Percentiles rank a stretch among this genome's conserved stretches.
Evolutionary conservation across 2,888 invertebrate genomes (phyloP).

Genomic region (Drosophila percnosoma): DNA sequence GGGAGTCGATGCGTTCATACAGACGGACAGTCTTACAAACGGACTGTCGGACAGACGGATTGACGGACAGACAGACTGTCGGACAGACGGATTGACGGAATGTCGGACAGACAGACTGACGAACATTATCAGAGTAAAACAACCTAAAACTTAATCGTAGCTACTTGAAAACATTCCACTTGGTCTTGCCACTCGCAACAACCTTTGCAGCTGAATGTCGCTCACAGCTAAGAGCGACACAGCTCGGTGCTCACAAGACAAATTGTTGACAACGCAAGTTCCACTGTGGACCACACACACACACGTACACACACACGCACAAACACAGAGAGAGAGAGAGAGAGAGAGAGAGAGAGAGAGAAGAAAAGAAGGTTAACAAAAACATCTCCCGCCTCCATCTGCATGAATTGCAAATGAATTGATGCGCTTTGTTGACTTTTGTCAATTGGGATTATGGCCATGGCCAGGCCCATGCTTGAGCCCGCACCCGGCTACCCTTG

Average conservation of each 20-base stretch:
- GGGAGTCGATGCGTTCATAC: neutral
- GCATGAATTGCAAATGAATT: conserved; percentile 80
- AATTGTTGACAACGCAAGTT: conserved; percentile 72
- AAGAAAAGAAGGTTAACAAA: conserved; percentile 40
- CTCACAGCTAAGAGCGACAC: conserved; percentile 31
- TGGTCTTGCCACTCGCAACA: neutral
- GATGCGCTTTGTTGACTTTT: conserved; percentile 83
- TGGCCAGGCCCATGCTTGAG: conserved; percentile 32
- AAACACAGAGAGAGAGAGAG: conserved; percentile 6
- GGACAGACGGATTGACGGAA: neutral
- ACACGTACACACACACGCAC: conserved; percentile 42
- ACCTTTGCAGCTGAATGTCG: conserved; percentile 9
- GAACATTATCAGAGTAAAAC: neutral
- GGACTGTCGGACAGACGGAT: neutral
- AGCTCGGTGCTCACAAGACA: conserved; percentile 53
- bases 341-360: conserved; percentile 8
- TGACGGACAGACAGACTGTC: neutral
- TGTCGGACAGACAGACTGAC: neutral
- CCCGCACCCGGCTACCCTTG: conserved; percentile 6
- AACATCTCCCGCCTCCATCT: conserved; percentile 49
- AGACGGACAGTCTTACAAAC: neutral
- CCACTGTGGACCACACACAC: conserved; percentile 60
- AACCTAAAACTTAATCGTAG: neutral
- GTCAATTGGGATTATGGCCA: conserved; percentile 79
- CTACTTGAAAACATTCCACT: neutral